Conservation (phyloP, 1,140 invertebrate species). For the Episyrphus balteatus region DNA sequence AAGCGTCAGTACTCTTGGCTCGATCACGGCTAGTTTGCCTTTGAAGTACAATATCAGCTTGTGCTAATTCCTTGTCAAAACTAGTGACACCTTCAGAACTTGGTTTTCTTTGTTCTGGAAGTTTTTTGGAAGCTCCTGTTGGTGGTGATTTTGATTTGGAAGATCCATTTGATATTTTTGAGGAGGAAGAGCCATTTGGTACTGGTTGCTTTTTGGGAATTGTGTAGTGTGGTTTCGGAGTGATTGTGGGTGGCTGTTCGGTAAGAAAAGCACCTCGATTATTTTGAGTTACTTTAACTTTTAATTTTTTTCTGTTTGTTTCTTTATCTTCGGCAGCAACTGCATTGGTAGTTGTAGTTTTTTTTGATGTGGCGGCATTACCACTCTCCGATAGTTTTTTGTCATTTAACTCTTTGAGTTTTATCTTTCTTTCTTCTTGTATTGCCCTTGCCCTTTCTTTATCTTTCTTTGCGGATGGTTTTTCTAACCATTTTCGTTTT, state of each 20-base stretch:
- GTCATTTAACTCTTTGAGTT: slow-evolving; percentile 17
- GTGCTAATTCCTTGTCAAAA: neutral
- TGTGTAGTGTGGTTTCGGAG: neutral
- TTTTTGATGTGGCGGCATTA: slow-evolving; percentile 5
- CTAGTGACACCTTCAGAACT: neutral
- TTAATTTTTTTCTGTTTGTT: slow-evolving; percentile 6
- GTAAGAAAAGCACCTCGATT: slow-evolving; percentile 27
- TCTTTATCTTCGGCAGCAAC: slow-evolving; percentile 7
- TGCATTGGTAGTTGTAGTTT: neutral
- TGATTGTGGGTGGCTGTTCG: neutral
- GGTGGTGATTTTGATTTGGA: neutral
- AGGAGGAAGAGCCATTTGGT: neutral
- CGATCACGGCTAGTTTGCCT: no score
- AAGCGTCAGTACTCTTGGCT: no score
- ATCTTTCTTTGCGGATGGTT: slow-evolving; percentile 7
- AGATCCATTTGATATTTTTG: neutral
- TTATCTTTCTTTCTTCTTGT: slow-evolving; percentile 11
- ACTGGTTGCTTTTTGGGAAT: slow-evolving; percentile 1
- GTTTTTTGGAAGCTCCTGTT: neutral
- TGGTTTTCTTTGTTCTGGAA: neutral
- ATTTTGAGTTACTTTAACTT: slow-evolving; percentile 4
- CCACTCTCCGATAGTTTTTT: neutral
- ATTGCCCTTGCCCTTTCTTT: no score
- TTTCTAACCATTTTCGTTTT: slow-evolving; percentile 21
- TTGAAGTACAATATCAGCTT: neutral